These are phyloP conservation scores for Conomelus anceps DNA, from an alignment of 2,888 invertebrate species.

Conservation along the genomic window DNA sequence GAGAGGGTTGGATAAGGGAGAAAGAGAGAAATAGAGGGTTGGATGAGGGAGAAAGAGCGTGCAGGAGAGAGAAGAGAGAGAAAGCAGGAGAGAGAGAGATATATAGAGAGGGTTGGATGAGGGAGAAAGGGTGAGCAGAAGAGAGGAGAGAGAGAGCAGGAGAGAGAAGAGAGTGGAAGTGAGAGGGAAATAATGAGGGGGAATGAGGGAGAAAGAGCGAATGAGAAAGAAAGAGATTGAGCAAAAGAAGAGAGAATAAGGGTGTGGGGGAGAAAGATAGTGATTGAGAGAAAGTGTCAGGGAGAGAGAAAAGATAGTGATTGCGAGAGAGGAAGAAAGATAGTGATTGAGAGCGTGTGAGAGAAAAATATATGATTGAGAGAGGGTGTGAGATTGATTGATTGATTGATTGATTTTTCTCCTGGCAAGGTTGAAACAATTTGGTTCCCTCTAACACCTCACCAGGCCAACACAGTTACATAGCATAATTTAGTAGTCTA, in stretches of 20 bases:
- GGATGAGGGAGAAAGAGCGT: neutral
- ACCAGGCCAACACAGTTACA: too few relatives aligned
- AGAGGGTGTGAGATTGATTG: neutral
- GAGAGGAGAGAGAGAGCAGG: neutral
- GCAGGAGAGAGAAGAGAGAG: too few relatives aligned
- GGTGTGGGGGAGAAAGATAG: neutral
- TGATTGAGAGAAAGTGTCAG: neutral
- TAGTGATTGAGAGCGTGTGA: neutral
- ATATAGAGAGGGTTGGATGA: neutral
- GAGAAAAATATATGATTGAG: neutral
- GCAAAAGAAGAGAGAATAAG: neutral
- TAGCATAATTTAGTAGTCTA: too few relatives aligned
- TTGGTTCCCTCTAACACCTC: too few relatives aligned
- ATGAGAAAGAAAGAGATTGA: neutral
- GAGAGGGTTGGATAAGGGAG: neutral
- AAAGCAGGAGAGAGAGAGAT: neutral
- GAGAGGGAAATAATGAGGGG: neutral
- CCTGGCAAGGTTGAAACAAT: too few relatives aligned
- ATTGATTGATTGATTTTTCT: too few relatives aligned
- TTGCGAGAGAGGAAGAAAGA: neutral
- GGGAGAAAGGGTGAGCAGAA: neutral
- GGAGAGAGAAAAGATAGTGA: neutral
- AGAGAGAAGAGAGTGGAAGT: neutral
- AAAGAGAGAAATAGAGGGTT: neutral
- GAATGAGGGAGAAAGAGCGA: neutral